phyloP scores from a whole-genome alignment of 1,140 invertebrate species.

The Papilio glaucus region DNA sequence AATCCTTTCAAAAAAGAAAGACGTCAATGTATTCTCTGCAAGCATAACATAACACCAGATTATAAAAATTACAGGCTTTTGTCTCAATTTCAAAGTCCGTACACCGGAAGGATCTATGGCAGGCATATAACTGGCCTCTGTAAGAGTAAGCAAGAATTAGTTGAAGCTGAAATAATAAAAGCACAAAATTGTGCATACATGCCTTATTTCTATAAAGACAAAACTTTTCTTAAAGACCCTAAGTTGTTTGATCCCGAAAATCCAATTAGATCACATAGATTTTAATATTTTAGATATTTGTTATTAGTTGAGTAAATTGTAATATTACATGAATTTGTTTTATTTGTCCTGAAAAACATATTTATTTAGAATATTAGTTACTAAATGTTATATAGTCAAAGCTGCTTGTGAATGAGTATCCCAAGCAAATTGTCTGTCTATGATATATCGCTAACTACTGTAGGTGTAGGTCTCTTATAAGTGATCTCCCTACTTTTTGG shows the following conservation, averaged over 20 bases:
- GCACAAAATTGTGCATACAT: conserved; percentile 90
- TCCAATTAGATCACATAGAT: conserved; percentile 91
- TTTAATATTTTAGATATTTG: conserved; percentile 77
- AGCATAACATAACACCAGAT: conserved; percentile 91
- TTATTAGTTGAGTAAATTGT: conserved; percentile 37
- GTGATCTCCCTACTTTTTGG: no score
- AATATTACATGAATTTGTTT: conserved; percentile 1
- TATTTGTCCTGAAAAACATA: background rate
- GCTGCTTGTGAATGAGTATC: no score
- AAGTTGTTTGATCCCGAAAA: conserved; percentile 93
- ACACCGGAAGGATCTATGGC: conserved; percentile 95
- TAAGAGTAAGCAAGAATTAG: conserved; percentile 87
- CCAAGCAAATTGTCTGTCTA: no score
- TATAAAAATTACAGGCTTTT: conserved; percentile 96
- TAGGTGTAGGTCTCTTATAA: no score
- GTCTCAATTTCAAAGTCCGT: conserved; percentile 97
- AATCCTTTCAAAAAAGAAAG: conserved; percentile 93
- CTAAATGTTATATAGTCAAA: no score
- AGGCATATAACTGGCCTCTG: conserved; percentile 96
- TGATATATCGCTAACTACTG: no score
- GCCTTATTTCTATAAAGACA: conserved; percentile 90
- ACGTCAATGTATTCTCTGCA: conserved; percentile 93
- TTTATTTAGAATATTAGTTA: no score
- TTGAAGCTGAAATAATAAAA: conserved; percentile 89
- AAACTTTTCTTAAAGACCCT: conserved; percentile 91